Conservation (phyloP, 92 coral and sea anemone genomes). For the Hydrozoanthus gracilis region DNA sequence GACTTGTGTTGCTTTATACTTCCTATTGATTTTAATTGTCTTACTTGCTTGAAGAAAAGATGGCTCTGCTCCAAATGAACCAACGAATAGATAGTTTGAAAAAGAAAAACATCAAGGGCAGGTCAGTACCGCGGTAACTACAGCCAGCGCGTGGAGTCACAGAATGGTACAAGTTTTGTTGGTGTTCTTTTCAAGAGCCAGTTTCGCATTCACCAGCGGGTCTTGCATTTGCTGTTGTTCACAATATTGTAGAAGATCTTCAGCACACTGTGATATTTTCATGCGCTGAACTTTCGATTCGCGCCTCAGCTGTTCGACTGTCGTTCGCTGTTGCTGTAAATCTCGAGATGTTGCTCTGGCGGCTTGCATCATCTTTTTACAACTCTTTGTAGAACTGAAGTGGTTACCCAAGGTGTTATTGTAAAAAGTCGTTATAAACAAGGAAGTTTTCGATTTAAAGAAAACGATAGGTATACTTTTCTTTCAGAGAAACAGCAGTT, state of each 20-base stretch:
- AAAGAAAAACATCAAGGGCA: slow-evolving; percentile 23
- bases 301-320: slow-evolving; percentile 85
- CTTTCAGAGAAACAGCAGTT: background rate
- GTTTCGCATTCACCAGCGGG: slow-evolving; percentile 73
- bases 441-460: background rate
- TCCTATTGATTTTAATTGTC: no score
- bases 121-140: background rate
- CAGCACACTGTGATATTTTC: slow-evolving; percentile 80
- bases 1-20: no score
- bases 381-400: background rate
- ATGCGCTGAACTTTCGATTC: slow-evolving; percentile 74
- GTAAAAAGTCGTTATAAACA: no score
- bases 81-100: background rate
- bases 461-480: background rate
- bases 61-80: no score
- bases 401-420: no score
- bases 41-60: no score
- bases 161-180: slow-evolving; percentile 55
- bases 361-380: slow-evolving; percentile 24
- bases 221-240: slow-evolving; percentile 77
- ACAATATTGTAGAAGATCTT: slow-evolving; percentile 76
- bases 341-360: slow-evolving; percentile 49
- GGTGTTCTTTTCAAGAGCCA: slow-evolving; percentile 68
- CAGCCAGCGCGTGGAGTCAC: slow-evolving; percentile 13
- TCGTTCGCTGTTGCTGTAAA: slow-evolving; percentile 71